These are phyloP conservation scores for Megastigmus dorsalis DNA, from an alignment of 2,888 invertebrate species.

Conservation along the genomic window DNA sequence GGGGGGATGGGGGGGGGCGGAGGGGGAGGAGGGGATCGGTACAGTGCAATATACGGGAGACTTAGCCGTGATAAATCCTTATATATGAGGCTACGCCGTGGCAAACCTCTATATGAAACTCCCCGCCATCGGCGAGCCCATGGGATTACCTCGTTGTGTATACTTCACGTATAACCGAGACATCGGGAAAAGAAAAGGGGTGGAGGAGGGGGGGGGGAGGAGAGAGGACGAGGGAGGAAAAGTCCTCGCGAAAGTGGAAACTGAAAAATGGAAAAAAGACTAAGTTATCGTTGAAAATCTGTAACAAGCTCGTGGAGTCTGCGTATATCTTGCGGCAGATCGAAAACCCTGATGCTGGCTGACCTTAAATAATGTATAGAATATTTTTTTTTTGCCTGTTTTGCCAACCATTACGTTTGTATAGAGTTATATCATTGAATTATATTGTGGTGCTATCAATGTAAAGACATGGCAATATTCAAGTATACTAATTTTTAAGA, in stretches of 20 bases:
- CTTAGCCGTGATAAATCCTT: conserved; percentile 74
- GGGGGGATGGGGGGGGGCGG: conserved; percentile 44
- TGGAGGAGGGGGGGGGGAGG: not conserved
- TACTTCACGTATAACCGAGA: conserved; percentile 50
- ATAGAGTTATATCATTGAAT: not conserved
- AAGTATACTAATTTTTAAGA: too few relatives aligned
- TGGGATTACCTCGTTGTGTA: conserved; percentile 69
- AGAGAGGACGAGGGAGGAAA: conserved; percentile 1
- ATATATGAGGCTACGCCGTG: conserved; percentile 72
- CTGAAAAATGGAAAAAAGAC: conserved; percentile 17
- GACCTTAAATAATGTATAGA: too few relatives aligned
- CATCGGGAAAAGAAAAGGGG: conserved; percentile 19
- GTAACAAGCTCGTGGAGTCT: conserved; percentile 22
- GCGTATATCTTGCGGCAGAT: not conserved
- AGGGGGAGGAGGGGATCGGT: conserved; percentile 64
- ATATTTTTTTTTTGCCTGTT: too few relatives aligned
- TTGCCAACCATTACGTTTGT: not conserved
- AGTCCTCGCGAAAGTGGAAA: conserved; percentile 35
- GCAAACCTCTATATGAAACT: conserved; percentile 72
- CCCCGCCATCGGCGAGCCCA: conserved; percentile 61
- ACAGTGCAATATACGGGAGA: conserved; percentile 73
- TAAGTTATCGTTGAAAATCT: conserved; percentile 9
- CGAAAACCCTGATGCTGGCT: too few relatives aligned
- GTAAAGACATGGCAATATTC: too few relatives aligned
- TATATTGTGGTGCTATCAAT: too few relatives aligned